A percentile compares a stretch with the other conserved stretches of the same genome.
Evolutionary conservation across 2,888 invertebrate species (phyloP).

Genomic region (Micoletzkya japonica): DNA sequence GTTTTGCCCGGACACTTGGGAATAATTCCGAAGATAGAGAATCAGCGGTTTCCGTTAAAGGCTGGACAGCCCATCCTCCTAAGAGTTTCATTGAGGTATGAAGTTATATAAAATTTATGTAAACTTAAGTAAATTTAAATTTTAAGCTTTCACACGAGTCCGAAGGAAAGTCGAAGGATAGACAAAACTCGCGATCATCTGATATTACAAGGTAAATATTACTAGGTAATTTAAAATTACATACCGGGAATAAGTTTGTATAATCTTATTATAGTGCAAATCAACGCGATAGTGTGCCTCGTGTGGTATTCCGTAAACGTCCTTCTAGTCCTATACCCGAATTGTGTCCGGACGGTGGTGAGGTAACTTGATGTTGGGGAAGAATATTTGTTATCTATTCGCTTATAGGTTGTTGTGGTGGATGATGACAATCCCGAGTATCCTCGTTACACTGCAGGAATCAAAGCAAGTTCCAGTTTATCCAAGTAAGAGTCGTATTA

Average conservation of each 20-base stretch:
- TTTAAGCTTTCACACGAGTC: background rate
- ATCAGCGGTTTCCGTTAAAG: background rate
- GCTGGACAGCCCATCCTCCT: background rate
- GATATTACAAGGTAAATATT: background rate
- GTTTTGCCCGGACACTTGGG: no score
- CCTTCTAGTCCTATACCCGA: constrained; percentile 19
- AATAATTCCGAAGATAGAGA: background rate
- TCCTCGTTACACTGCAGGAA: constrained; percentile 12
- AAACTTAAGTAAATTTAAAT: background rate
- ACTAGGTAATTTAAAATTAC: background rate
- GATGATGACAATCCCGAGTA: constrained; percentile 21
- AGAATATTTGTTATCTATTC: background rate
- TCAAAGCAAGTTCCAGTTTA: constrained; percentile 17
- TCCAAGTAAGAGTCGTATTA: background rate
- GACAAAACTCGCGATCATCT: background rate
- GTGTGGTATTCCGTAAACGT: constrained; percentile 14
- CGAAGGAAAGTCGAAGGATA: no score
- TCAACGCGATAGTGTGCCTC: constrained; percentile 4
- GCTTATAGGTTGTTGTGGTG: constrained; percentile 10
- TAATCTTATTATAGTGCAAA: background rate
- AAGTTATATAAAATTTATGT: background rate
- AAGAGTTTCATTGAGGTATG: constrained; percentile 12
- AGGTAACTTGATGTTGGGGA: constrained; percentile 2
- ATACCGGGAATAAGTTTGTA: background rate
- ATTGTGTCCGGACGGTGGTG: constrained; percentile 23